Conservation (phyloP, 2,888 invertebrate genomes). For the Agrotis exclamationis region DNA sequence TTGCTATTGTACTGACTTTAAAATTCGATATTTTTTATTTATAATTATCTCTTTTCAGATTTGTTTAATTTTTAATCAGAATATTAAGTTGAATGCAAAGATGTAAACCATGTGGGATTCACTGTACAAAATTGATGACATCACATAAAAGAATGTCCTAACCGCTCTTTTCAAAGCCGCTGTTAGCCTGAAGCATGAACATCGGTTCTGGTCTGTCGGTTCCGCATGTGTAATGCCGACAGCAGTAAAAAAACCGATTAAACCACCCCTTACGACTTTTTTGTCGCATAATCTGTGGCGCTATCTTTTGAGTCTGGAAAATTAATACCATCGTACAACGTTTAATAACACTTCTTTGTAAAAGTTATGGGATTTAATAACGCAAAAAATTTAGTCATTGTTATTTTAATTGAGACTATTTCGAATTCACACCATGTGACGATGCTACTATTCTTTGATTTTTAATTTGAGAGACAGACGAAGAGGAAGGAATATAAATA, state of each 20-base stretch:
- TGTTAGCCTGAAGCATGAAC: slow-evolving; percentile 65
- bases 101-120: slow-evolving; percentile 16
- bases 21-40: no score
- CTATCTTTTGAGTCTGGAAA: slow-evolving; percentile 81
- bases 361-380: slow-evolving; percentile 49
- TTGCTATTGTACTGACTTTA: no score
- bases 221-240: slow-evolving; percentile 84
- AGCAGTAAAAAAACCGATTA: slow-evolving; percentile 77
- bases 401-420: slow-evolving; percentile 40
- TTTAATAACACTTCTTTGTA: slow-evolving; percentile 60
- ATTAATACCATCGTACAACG: slow-evolving; percentile 54
- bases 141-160: slow-evolving; percentile 10
- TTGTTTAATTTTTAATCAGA: no score
- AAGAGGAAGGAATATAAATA: slow-evolving; percentile 48
- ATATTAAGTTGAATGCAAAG: neutral
- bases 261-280: slow-evolving; percentile 79
- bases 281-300: slow-evolving; percentile 78
- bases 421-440: slow-evolving; percentile 37
- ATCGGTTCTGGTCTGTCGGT: slow-evolving; percentile 82
- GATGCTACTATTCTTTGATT: slow-evolving; percentile 19
- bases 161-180: slow-evolving; percentile 54
- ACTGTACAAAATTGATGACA: slow-evolving; percentile 25
- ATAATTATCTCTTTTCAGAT: neutral
- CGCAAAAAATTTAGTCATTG: slow-evolving; percentile 36
- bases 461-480: slow-evolving; percentile 26